phyloP scores from a whole-genome alignment of 2,113 vertebrate species.

The Potamarius usumacintae region DNA sequence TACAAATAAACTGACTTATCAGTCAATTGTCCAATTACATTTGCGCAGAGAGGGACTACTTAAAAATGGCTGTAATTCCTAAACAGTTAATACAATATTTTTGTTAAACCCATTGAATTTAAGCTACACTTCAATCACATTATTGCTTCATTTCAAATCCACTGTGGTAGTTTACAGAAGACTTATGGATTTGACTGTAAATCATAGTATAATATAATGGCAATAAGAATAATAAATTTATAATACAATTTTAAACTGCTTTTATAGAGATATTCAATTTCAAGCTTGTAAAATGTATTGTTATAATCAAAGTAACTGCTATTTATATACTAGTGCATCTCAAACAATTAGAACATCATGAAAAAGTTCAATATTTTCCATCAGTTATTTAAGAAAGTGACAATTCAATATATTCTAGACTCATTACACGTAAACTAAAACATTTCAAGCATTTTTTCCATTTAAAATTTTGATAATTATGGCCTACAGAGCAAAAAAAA shows the following conservation, averaged over 20 bases:
- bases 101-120: neutral
- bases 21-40: neutral
- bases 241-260: neutral
- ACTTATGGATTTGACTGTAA: neutral
- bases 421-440: too few relatives aligned
- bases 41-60: neutral
- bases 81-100: neutral
- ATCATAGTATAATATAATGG: neutral
- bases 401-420: too few relatives aligned
- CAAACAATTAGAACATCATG: too few relatives aligned
- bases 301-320: neutral
- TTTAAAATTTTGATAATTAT: too few relatives aligned
- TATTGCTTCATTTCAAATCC: neutral
- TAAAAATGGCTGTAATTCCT: neutral
- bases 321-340: neutral
- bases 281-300: neutral
- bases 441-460: too few relatives aligned
- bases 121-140: too few relatives aligned
- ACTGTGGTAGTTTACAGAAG: neutral
- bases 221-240: neutral
- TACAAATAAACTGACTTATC: too few relatives aligned
- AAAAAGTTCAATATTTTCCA: too few relatives aligned
- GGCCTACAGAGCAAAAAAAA: too few relatives aligned
- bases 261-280: neutral
- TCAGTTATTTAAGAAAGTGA: too few relatives aligned